phyloP scores from a whole-genome alignment of 2,888 invertebrate species.

The Pachliopta kotzebuea region DNA sequence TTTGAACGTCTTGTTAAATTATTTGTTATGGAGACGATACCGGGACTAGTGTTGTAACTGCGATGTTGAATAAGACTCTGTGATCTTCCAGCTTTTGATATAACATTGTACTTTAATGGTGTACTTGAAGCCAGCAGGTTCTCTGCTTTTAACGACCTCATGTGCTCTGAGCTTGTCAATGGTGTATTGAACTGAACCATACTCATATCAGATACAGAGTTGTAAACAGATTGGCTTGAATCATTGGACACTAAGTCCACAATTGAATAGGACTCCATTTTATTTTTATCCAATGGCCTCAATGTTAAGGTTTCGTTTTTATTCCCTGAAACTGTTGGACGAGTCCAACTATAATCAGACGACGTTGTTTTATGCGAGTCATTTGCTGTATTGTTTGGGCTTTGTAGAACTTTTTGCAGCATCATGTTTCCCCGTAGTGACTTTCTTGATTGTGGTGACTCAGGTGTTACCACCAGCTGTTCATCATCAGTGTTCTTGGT shows the following conservation, averaged over 20 bases:
- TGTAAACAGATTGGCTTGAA: constrained; percentile 53
- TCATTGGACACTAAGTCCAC: constrained; percentile 64
- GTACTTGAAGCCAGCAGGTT: constrained; percentile 52
- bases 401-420: constrained; percentile 44
- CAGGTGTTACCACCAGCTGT: not conserved
- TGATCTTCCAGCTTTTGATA: not conserved
- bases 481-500: not conserved
- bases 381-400: constrained; percentile 20
- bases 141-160: constrained; percentile 45
- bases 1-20: constrained; percentile 39
- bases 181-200: constrained; percentile 46
- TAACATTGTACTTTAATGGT: constrained; percentile 35
- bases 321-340: constrained; percentile 39
- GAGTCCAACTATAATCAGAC: constrained; percentile 36
- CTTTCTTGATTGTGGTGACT: constrained; percentile 6
- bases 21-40: constrained; percentile 1
- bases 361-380: constrained; percentile 34
- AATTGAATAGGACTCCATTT: constrained; percentile 60
- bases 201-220: constrained; percentile 44
- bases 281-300: constrained; percentile 32
- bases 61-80: not conserved
- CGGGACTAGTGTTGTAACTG: not conserved
- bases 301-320: constrained; percentile 45
- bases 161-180: constrained; percentile 33
- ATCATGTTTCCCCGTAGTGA: constrained; percentile 36